phyloP scores from a whole-genome alignment of 1,140 invertebrate species.

The Babylonia areolata region DNA sequence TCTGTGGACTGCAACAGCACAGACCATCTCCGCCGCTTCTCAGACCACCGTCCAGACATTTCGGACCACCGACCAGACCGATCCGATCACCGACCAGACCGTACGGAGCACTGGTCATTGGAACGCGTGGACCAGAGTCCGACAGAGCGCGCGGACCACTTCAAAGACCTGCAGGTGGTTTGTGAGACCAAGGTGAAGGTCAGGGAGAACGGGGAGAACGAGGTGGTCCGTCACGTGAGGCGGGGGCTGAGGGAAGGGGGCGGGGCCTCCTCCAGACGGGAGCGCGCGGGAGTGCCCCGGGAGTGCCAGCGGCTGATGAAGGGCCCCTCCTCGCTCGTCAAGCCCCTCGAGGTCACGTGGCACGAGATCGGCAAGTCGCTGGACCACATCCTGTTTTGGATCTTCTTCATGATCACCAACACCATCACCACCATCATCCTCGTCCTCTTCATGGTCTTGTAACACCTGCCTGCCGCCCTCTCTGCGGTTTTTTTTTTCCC shows the following conservation, averaged over 20 bases:
- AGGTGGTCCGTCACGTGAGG: background rate
- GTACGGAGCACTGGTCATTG: too few relatives aligned
- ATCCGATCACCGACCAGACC: too few relatives aligned
- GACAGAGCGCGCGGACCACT: background rate
- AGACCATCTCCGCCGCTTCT: background rate
- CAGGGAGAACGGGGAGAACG: conserved; percentile 39
- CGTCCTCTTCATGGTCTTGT: conserved; percentile 44
- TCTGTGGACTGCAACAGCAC: background rate
- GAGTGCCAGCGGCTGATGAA: conserved; percentile 43
- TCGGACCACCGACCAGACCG: too few relatives aligned
- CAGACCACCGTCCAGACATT: background rate
- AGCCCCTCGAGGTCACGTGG: conserved; percentile 46
- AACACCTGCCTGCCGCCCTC: background rate
- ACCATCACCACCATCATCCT: conserved; percentile 50
- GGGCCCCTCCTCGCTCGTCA: conserved; percentile 18
- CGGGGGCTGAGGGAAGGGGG: background rate
- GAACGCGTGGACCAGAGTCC: too few relatives aligned
- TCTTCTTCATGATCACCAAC: conserved; percentile 54
- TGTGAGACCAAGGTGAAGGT: conserved; percentile 38
- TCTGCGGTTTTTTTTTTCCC: too few relatives aligned
- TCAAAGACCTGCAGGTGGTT: conserved; percentile 28
- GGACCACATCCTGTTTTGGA: conserved; percentile 52
- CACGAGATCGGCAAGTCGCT: conserved; percentile 58
- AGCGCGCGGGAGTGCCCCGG: conserved; percentile 13
- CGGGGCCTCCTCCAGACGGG: background rate